These are phyloP conservation scores for Gallinago jamesoni DNA, from an alignment of 2,113 vertebrate genomes.

Conservation along the genomic window DNA sequence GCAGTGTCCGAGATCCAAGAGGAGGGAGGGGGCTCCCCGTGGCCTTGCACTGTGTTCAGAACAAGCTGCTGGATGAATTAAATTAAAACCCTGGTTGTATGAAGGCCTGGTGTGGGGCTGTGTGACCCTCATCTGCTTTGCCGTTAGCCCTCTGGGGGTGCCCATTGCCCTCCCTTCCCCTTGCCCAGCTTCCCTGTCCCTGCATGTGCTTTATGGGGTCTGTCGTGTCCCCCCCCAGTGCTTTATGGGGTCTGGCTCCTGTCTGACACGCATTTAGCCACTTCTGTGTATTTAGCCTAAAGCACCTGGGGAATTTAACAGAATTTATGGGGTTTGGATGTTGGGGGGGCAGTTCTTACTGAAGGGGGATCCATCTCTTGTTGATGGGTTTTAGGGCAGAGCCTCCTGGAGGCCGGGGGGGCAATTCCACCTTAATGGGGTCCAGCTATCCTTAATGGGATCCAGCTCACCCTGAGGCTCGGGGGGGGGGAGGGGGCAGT, in stretches of 20 bases:
- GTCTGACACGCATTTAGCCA: background rate
- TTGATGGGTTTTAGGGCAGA: background rate
- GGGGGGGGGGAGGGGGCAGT: too few relatives aligned
- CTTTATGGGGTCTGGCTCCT: background rate
- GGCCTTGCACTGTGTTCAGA: background rate
- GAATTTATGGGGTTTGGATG: background rate
- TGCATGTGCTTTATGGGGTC: background rate
- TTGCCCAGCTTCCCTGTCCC: background rate
- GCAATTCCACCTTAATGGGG: background rate
- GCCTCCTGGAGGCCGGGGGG: background rate
- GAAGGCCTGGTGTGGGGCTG: background rate
- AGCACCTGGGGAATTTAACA: background rate
- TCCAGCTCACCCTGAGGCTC: too few relatives aligned
- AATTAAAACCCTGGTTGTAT: background rate
- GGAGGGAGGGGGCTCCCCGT: background rate
- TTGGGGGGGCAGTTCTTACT: background rate
- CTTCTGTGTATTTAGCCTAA: background rate
- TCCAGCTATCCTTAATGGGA: background rate
- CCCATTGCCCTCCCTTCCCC: background rate
- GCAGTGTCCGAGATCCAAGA: background rate
- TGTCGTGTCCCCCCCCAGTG: background rate
- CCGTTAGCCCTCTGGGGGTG: background rate
- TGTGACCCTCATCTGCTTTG: background rate
- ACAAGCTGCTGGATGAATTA: slow-evolving; percentile 22
- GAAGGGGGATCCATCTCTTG: accelerated